Conservation (phyloP, 2,113 vertebrate species). For the Ploceus nigricollis region DNA sequence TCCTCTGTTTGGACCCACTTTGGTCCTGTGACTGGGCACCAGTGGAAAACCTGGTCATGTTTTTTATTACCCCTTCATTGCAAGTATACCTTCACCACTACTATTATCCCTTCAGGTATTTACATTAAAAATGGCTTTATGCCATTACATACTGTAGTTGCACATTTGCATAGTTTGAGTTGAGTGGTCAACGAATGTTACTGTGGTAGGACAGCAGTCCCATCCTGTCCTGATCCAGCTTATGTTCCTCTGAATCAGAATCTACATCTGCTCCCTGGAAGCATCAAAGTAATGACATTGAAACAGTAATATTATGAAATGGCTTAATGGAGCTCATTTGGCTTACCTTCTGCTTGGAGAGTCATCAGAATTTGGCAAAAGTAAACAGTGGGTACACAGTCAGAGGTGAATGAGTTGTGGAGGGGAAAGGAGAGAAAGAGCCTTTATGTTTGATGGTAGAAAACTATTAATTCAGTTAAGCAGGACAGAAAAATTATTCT, state of each 20-base stretch:
- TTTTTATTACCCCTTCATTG: not conserved
- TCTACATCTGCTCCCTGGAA: not conserved
- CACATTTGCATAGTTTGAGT: not conserved
- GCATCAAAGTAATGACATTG: not conserved
- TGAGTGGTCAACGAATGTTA: not conserved
- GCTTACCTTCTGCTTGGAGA: not conserved
- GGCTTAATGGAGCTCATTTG: not conserved
- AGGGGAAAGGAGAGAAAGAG: not conserved
- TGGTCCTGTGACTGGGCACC: not conserved
- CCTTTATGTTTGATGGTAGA: not conserved
- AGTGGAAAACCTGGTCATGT: not conserved
- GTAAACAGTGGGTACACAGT: not conserved
- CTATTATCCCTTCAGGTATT: not conserved
- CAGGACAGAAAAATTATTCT: not conserved
- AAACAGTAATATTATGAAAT: not conserved
- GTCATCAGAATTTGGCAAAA: not conserved
- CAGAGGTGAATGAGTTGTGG: not conserved
- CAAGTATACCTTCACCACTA: not conserved
- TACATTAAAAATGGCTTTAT: not conserved
- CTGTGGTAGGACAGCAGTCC: not conserved
- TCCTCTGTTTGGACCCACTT: not conserved
- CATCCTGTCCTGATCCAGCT: not conserved
- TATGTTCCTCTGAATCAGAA: not conserved
- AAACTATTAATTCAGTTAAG: not conserved
- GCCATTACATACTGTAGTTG: not conserved